These are phyloP conservation scores for Antheraea assamensis DNA, from an alignment of 2,888 invertebrate genomes.

Conservation along the genomic window DNA sequence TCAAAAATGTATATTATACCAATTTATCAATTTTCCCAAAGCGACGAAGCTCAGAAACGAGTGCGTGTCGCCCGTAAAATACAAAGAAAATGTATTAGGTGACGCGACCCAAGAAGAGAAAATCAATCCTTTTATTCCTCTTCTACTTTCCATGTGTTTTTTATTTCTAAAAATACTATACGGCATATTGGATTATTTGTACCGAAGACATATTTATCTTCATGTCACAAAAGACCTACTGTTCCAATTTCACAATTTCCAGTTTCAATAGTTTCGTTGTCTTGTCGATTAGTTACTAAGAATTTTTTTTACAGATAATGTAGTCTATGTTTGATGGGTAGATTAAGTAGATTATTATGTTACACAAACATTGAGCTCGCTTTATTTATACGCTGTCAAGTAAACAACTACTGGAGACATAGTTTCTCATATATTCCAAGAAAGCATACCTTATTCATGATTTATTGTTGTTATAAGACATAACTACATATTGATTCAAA, in stretches of 20 bases:
- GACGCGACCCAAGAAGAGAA: too few relatives aligned
- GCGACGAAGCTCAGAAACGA: too few relatives aligned
- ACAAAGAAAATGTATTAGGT: too few relatives aligned
- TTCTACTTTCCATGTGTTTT: too few relatives aligned
- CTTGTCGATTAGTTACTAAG: not conserved
- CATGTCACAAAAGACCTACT: too few relatives aligned
- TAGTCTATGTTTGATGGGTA: not conserved
- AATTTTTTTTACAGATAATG: not conserved
- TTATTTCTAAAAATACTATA: too few relatives aligned
- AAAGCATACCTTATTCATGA: constrained; percentile 9
- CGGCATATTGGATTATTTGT: too few relatives aligned
- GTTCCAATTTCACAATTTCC: not conserved
- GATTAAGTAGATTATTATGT: not conserved
- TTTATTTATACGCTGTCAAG: not conserved
- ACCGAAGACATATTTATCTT: too few relatives aligned
- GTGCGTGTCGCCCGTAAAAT: too few relatives aligned
- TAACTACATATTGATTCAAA: not conserved
- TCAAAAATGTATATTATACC: too few relatives aligned
- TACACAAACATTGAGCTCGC: constrained; percentile 16
- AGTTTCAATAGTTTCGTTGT: not conserved
- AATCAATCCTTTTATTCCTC: too few relatives aligned
- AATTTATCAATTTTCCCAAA: too few relatives aligned
- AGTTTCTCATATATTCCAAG: not conserved
- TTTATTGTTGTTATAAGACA: not conserved
- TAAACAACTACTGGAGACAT: not conserved